Base-by-base conservation (phyloP, 1,140 invertebrate genomes). In the Pseudomyrmex pallidus region DNA sequence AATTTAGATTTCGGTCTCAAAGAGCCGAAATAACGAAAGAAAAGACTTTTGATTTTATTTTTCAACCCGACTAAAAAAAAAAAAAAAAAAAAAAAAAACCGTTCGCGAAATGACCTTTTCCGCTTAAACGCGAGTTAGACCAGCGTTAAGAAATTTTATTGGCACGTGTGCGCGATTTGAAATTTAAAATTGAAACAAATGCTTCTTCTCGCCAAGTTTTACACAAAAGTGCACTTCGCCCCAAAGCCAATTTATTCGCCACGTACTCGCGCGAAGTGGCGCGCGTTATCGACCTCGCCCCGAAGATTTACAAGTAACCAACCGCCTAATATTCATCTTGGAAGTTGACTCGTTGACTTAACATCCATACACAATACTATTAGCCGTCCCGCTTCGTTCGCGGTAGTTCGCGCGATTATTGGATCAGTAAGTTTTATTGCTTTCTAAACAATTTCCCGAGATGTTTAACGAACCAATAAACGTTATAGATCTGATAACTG, bases 381-480 rank as follows among this genome's bases (percentile, higher is more conserved):
- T 77, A 77, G 63, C 74, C 63, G 64, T 77, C 74, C 67, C 74
- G 67, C 70, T 78, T 50, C 48, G 76, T 59, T 50, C 54, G 5
- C 76, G 63, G 54, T 20, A 76, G 72, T 77, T 35, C 35, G 35
- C 54, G 74, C 64, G 76, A 61, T 85, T 85, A 85, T 82, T 82
- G 84, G 59, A 85, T 83, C 77, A 64, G 68, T 74, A 73, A 82
- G 62, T 85, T 85, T 85, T 83, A 83, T 83, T 61, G 78, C 56
- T 82, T 82, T 70, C 61, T 74, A 82, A 85, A 73, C 84, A 82
- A 85, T 85, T 85, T 52, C 5, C 63, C 59, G 68, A 15, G 77
- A 82, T 62, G 68, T 61, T 83, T 85, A 85, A 85, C 68, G 84
- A 85, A 85, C 48, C 84, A 67, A 85, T 85, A 82, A 85, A 85